Evolutionary conservation across 2,888 invertebrate genomes (phyloP), one percentile per base, ranked within the genome.

Genomic region (Doris montereyensis): DNA sequence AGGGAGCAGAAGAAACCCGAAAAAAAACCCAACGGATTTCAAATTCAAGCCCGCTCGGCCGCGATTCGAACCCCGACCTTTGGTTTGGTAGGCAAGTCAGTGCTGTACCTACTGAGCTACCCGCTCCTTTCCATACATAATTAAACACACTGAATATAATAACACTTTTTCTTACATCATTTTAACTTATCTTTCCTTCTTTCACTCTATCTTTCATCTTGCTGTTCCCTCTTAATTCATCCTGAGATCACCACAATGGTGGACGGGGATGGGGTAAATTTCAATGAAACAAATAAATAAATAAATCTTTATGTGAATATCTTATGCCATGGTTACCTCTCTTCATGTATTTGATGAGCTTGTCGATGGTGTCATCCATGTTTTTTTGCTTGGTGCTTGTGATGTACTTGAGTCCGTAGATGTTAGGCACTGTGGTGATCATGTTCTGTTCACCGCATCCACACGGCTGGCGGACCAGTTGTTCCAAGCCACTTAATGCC

Each of bases 381-480:
- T 58, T 68, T 8, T 94, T 88, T 84, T 95, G 94, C 72, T 93
- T 93, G 0, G 94, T 94, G 73, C 94, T 94, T 91, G 94, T 94
- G 79, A 98, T 93, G 90, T 98, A 97, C 86, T 96, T 95, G 10
- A 96, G 92, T 76, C 97, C 94, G 70, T 97, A 95, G 85, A 97
- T 94, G 85, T 97, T 96, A 0, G 97, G 95, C 67, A 97, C 96
- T 88, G 98, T 95, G 81, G 96, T 95, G 35, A 97, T 93, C 94
- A 97, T 95, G 81, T 97, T 98, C 90, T 97, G 97, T 90, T 96
- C 96, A 0, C 98, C 96, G 90, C 97, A 97, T 0, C 96, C 97
- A 57, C 95, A 95, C 0, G 97, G 96, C 91, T 95, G 93, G 82
- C 94, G 88, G 13, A 97, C 94, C 79, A 97, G 91, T 84, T 94